Conservation (phyloP, 2,888 invertebrate species). For the Acleris holmiana region DNA sequence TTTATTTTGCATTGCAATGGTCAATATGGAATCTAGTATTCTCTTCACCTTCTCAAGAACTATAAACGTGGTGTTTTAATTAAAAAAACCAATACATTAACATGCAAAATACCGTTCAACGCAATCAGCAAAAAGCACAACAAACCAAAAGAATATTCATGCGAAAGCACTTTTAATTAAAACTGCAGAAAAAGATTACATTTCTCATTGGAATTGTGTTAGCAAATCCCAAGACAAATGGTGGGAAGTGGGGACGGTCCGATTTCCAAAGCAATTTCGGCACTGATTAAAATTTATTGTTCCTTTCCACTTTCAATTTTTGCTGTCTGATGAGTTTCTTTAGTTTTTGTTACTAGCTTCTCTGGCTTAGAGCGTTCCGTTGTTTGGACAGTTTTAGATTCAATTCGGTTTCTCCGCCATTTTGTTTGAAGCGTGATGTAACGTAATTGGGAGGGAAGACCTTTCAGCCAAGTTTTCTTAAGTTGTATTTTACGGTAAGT, state of each 20-base stretch:
- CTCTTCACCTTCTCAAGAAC: no score
- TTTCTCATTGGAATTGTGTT: constrained; percentile 34
- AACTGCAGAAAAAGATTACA: constrained; percentile 27
- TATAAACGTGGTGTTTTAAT: no score
- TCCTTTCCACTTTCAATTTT: constrained; percentile 15
- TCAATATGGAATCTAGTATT: no score
- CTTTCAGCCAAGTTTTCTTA: no score
- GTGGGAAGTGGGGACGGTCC: constrained; percentile 26
- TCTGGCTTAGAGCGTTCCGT: not conserved
- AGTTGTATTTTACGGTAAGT: no score
- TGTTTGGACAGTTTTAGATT: not conserved
- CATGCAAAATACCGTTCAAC: not conserved
- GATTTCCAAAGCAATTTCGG: constrained; percentile 33
- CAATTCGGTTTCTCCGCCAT: not conserved
- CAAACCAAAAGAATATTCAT: constrained; percentile 24
- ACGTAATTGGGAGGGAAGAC: no score
- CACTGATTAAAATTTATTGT: constrained; percentile 35
- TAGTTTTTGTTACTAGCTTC: constrained; percentile 10
- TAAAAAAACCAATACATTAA: no score
- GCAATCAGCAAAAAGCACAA: constrained; percentile 8
- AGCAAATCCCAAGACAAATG: constrained; percentile 34
- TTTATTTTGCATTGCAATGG: no score
- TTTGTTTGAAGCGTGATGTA: not conserved
- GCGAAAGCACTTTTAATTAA: constrained; percentile 29
- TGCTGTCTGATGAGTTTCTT: constrained; percentile 6